These are phyloP conservation scores for Diplolepis rosae DNA, from an alignment of 2,888 invertebrate genomes.

Conservation along the genomic window DNA sequence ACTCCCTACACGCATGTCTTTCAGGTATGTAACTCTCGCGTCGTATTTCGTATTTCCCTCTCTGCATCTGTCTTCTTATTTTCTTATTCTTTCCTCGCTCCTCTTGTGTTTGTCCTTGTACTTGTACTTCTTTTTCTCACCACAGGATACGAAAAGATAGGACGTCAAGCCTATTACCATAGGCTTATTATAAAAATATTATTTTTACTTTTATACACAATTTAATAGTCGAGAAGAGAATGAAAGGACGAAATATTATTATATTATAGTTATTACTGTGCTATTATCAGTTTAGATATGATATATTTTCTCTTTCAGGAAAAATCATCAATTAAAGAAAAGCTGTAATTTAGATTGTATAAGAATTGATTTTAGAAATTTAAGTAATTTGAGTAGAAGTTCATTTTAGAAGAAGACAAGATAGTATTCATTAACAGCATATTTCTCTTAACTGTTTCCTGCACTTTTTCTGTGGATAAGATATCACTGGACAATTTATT, in stretches of 20 bases:
- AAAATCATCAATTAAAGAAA: neutral
- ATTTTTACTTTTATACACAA: neutral
- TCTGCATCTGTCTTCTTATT: neutral
- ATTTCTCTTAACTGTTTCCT: slow-evolving; percentile 9
- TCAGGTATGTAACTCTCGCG: slow-evolving; percentile 25
- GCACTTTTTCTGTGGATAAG: slow-evolving; percentile 19
- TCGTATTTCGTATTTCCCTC: neutral
- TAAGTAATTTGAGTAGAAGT: neutral
- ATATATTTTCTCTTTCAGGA: no score
- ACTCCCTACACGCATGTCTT: slow-evolving; percentile 12
- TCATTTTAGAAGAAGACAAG: neutral
- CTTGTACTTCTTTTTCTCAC: neutral
- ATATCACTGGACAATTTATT: slow-evolving; percentile 12
- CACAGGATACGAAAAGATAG: slow-evolving; percentile 11
- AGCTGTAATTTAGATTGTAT: no score
- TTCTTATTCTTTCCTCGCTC: neutral
- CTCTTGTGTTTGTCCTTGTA: neutral
- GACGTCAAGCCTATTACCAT: neutral
- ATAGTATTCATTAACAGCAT: neutral
- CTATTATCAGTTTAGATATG: no score
- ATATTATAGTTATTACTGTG: no score
- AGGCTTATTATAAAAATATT: neutral
- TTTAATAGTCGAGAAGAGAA: no score
- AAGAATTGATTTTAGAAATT: neutral
- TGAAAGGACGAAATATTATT: no score